Percentiles rank a stretch among this genome's conserved stretches.
phyloP scores from a whole-genome alignment of 2,113 vertebrate genomes.

The Pollachius pollachius region DNA sequence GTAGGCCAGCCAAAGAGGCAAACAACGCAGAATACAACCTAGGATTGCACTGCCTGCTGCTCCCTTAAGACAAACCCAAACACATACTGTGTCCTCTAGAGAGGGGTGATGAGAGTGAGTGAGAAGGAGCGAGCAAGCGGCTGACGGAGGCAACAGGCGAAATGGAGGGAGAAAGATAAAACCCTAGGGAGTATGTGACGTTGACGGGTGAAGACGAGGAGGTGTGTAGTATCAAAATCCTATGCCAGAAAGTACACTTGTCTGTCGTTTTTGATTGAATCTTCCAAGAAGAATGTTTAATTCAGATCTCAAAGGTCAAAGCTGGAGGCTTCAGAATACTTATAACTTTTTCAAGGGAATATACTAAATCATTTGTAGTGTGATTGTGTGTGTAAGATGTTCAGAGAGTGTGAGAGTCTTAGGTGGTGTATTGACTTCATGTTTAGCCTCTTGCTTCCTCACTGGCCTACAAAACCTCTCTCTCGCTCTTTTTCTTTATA shows the following conservation, averaged over 20 bases:
- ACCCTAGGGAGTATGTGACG: no score
- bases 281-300: background rate
- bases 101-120: background rate
- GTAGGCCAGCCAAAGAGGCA: no score
- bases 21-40: background rate
- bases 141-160: no score
- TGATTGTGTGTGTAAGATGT: background rate
- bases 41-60: background rate
- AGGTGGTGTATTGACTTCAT: conserved; percentile 1
- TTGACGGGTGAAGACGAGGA: no score
- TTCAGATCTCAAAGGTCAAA: conserved; percentile 9
- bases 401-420: conserved; percentile 21
- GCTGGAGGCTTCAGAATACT: conserved; percentile 1
- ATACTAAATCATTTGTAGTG: background rate
- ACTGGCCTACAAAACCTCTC: no score
- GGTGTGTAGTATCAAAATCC: no score
- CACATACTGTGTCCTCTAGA: background rate
- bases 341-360: background rate
- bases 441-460: no score
- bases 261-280: background rate
- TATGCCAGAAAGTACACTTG: no score
- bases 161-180: no score
- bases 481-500: no score
- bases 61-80: background rate
- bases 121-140: background rate